These are phyloP conservation scores for Dynastes maya DNA, from an alignment of 2,888 invertebrate species.

Conservation along the genomic window DNA sequence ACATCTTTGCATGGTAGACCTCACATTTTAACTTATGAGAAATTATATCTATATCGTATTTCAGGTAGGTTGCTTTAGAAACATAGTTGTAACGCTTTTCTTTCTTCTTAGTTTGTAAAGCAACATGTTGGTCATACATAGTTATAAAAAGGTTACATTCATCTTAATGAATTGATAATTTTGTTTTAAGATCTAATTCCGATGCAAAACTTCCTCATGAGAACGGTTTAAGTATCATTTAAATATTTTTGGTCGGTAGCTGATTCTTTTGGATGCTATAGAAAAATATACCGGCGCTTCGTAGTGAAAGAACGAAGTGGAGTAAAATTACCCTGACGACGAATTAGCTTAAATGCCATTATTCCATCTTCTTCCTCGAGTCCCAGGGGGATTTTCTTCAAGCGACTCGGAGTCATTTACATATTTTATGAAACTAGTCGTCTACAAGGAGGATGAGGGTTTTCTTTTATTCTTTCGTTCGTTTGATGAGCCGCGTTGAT, in stretches of 20 bases:
- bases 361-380: conserved; percentile 15
- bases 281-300: background rate
- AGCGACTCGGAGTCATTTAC: conserved; percentile 27
- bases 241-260: conserved; percentile 18
- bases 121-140: too few species aligned
- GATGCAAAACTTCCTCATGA: background rate
- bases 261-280: conserved; percentile 6
- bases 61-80: too few species aligned
- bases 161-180: background rate
- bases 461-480: conserved; percentile 18
- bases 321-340: conserved; percentile 18
- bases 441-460: conserved; percentile 13
- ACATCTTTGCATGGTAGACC: too few species aligned
- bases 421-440: conserved; percentile 42
- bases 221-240: conserved; percentile 19
- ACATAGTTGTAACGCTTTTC: too few species aligned
- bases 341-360: conserved; percentile 28
- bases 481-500: background rate
- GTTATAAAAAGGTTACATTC: too few species aligned
- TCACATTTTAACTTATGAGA: too few species aligned
- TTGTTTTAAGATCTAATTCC: conserved; percentile 6
- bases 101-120: too few species aligned
- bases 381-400: conserved; percentile 17
- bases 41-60: too few species aligned
- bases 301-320: conserved; percentile 23